Percentiles rank a stretch among this genome's conserved stretches.
Conservation (phyloP, 2,888 invertebrate genomes). For the Dilophus febrilis region DNA sequence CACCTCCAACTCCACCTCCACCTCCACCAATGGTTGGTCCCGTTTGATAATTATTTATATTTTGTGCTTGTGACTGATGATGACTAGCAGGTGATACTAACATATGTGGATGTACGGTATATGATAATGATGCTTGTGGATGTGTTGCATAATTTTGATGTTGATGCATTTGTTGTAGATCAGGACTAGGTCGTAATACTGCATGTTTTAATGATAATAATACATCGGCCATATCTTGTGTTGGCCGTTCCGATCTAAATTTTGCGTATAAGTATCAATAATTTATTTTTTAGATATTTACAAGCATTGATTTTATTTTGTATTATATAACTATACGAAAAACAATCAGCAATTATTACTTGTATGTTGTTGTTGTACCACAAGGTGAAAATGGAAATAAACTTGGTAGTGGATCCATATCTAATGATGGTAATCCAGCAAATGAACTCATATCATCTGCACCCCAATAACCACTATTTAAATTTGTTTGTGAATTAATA, state of each 20-base stretch:
- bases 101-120: slow-evolving; percentile 43
- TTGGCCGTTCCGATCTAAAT: slow-evolving; percentile 38
- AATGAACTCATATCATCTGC: slow-evolving; percentile 74
- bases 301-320: neutral
- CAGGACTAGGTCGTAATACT: slow-evolving; percentile 55
- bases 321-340: neutral
- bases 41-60: slow-evolving; percentile 7
- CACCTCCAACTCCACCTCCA: too few relatives aligned
- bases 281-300: neutral
- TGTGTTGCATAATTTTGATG: slow-evolving; percentile 20
- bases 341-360: neutral
- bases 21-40: slow-evolving; percentile 1
- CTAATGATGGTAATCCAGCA: slow-evolving; percentile 57
- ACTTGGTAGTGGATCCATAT: slow-evolving; percentile 72
- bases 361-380: slow-evolving; percentile 6
- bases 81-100: slow-evolving; percentile 37
- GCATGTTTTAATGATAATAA: slow-evolving; percentile 74
- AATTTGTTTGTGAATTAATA: slow-evolving; percentile 4
- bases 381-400: slow-evolving; percentile 78
- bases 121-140: slow-evolving; percentile 33
- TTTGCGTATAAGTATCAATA: slow-evolving; percentile 5
- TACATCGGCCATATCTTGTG: slow-evolving; percentile 72
- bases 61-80: slow-evolving; percentile 14
- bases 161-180: slow-evolving; percentile 35
- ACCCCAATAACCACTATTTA: slow-evolving; percentile 36